A percentile compares a stretch with the other conserved stretches of the same genome.
phyloP scores from a whole-genome alignment of 2,888 invertebrate species.

The Hirudinaria manillensis region DNA sequence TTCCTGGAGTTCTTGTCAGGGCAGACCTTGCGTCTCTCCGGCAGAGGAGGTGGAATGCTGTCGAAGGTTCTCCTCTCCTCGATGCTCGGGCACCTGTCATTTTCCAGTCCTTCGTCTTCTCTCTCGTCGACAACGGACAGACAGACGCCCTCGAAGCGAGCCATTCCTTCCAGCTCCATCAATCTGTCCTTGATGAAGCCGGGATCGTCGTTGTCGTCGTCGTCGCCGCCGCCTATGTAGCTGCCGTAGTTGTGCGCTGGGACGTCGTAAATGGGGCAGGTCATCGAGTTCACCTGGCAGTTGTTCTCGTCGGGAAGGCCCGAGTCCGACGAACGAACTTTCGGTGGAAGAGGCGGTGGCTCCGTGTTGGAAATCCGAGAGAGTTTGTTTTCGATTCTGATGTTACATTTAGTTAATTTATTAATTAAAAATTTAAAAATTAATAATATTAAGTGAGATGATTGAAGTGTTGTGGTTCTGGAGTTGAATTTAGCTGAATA shows the following conservation, averaged over 20 bases:
- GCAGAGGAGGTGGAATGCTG: background rate
- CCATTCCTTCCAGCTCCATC: background rate
- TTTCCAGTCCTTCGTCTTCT: constrained; percentile 10
- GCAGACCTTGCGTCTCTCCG: background rate
- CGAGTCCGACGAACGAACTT: background rate
- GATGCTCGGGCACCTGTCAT: background rate
- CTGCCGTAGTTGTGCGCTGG: constrained; percentile 5
- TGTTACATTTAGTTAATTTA: no score
- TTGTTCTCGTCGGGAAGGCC: background rate
- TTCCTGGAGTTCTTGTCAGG: background rate
- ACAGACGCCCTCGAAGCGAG: constrained; percentile 6
- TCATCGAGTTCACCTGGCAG: background rate
- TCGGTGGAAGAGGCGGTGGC: background rate
- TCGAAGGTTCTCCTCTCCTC: background rate
- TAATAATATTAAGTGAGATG: no score
- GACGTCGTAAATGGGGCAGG: constrained; percentile 1
- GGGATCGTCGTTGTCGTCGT: background rate
- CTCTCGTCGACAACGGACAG: constrained; percentile 6
- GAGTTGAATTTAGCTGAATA: no score
- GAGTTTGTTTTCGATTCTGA: no score
- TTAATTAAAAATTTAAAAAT: no score
- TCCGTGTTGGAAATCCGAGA: no score
- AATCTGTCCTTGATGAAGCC: background rate
- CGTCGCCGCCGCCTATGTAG: background rate
- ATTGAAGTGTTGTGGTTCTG: no score